These are phyloP conservation scores for Camptogramma bilineatum DNA, from an alignment of 2,888 invertebrate genomes.

Conservation along the genomic window DNA sequence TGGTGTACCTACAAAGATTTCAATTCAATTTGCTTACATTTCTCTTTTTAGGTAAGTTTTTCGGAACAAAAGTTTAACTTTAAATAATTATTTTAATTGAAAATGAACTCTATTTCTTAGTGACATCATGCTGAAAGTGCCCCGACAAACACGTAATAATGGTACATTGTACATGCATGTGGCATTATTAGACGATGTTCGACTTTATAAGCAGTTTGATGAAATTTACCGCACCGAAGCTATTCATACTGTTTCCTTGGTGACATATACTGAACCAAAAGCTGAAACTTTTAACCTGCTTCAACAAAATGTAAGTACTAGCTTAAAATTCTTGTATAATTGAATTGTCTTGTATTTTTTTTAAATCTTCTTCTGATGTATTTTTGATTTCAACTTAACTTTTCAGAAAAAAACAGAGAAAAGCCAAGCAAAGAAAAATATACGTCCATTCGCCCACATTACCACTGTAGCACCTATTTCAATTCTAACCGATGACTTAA, in stretches of 20 bases:
- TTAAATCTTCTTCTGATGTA: neutral
- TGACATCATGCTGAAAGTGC: constrained; percentile 88
- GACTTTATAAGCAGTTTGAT: constrained; percentile 82
- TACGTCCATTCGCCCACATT: constrained; percentile 90
- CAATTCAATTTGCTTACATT: too few relatives aligned
- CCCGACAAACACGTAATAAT: constrained; percentile 91
- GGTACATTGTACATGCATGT: constrained; percentile 93
- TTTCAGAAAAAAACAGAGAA: constrained; percentile 58
- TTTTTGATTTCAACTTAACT: neutral
- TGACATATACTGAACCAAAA: constrained; percentile 90
- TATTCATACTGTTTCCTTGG: constrained; percentile 88
- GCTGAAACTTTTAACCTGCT: constrained; percentile 91
- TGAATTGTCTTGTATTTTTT: neutral
- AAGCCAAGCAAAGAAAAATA: constrained; percentile 41
- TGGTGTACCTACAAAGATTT: too few relatives aligned
- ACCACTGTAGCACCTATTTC: constrained; percentile 89
- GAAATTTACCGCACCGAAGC: constrained; percentile 86
- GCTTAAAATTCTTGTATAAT: neutral
- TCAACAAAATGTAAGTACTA: constrained; percentile 71
- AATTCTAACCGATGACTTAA: constrained; percentile 90
- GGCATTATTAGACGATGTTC: constrained; percentile 84
- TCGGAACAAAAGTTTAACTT: too few relatives aligned
- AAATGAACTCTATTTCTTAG: constrained; percentile 70
- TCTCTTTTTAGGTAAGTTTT: too few relatives aligned
- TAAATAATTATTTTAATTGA: too few relatives aligned